Evolutionary conservation across 2,797 vertebrate species (phyloP), one percentile per base, ranked within the genome.

Genomic region (Alauda arvensis): DNA sequence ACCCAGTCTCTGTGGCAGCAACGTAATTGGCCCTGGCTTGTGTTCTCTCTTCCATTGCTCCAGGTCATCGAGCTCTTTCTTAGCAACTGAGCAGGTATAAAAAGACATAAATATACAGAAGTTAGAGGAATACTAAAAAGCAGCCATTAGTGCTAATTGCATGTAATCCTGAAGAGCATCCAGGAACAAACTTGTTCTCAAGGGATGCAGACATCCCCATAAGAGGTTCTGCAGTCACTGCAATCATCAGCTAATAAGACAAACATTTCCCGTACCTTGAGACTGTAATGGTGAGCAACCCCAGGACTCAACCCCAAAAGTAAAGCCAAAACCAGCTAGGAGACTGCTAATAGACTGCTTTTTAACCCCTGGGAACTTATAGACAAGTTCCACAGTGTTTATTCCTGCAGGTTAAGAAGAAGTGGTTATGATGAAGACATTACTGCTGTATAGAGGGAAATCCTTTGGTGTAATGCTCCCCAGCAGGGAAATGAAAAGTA

Each of bases 1-100:
- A 99, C 98, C 98, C 28, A 99, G 96, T 71, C 19, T 96, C 92
- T 93, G 95, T 45, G 98, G 98, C 51, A 67, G 40, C 59, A 96
- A 14, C 0, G 91, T 76, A 80, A 99, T 83, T 11, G 97, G 62
- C 5, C 95, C 85, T 23, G 86, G 85, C 62, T 88, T 97, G 25
- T 96, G 93, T 21, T 95, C 80, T 66, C 98, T 94, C 77, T 87
- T 98, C 94, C 70, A 98, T 15, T 9, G 96, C 76, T 96, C 77
- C 51, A 97, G 56, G 21, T 93, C 93, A 34, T 98, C 95, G 19
- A 97, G 92, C 78, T 98, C 98, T 95, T 97, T 97, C 71, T 97
- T 96, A 91, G 97, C 97, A 84, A 96, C 98, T 99, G 71, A 72
- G 46, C 76, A 46, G 59, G 56, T 46, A 78, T 17, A 57, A 91